Base-by-base conservation (phyloP, 2,888 invertebrate species). In the Drosophila colorata region DNA sequence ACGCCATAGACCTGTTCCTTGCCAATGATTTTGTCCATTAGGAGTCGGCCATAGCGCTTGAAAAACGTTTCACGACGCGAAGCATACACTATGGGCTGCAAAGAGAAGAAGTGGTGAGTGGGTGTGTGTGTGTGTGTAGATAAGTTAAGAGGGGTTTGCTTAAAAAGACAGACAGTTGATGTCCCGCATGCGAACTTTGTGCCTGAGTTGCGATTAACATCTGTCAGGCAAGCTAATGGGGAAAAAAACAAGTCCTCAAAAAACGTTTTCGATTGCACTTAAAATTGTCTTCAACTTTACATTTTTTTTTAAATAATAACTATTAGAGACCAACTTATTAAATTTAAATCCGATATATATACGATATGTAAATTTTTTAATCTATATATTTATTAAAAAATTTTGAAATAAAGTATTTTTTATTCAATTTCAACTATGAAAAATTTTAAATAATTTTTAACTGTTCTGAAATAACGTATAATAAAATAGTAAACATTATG, bases 1-100 rank as follows among this genome's bases (percentile, higher is more conserved):
- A 92, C 90, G 18, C 92, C 92, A 68, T 90, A 92, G 25, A 92
- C 91, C 81, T 91, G 91, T 37, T 92, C 90, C 72, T 80, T 85
- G 47, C 63, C 80, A 70, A 92, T 84, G 58, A 92, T 90, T 73
- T 89, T 90, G 69, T 92, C 92, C 63, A 90, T 77, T 60, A 92
- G 70, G 41, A 92, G 79, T 9, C 78, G 70, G 44, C 91, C 91
- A 60, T 92, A 92, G 73, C 90, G 91, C 57, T 91, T 80, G 46
- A 91, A 81, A 53, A 92, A 92, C 83, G 89, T 89, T 60, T 90
- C 88, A 35, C 91, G 88, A n/a, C 91, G 83, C 3, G 74, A 68
- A 31, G 79, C 80, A 66, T 85, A 91, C 31, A 84, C 46, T 57
- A 86, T 71, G 7, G 90, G 90, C 92, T 92, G 90, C 90, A 72